These are phyloP conservation scores for Acanthosepion pharaonis DNA, from an alignment of 2,888 invertebrate species.

Conservation along the genomic window DNA sequence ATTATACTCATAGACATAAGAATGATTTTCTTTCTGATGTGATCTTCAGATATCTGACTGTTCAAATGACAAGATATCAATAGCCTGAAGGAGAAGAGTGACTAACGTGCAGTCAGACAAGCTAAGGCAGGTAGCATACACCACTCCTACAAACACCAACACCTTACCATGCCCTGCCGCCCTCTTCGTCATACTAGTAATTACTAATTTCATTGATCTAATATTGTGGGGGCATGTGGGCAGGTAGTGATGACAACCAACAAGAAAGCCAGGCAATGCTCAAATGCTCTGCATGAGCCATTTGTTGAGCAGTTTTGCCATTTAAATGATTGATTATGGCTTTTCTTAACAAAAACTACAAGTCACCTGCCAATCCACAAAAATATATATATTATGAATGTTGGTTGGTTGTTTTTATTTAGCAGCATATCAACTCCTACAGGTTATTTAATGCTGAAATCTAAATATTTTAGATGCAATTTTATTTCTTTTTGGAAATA, in stretches of 20 bases:
- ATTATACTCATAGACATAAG: neutral
- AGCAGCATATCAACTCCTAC: no score
- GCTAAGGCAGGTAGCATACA: neutral
- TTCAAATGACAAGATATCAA: conserved; percentile 2
- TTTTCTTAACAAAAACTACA: no score
- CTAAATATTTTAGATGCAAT: no score
- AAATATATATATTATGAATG: no score
- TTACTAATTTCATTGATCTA: neutral
- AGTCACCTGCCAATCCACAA: no score
- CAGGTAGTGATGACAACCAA: neutral
- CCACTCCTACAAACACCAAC: neutral
- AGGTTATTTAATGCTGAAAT: no score
- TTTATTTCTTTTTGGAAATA: no score
- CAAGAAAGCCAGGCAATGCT: neutral
- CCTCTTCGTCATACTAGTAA: neutral
- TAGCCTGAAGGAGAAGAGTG: neutral
- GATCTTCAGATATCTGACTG: neutral
- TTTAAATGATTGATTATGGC: neutral
- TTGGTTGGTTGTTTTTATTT: no score
- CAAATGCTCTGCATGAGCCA: neutral
- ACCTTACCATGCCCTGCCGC: neutral
- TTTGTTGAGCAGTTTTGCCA: neutral
- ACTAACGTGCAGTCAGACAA: neutral
- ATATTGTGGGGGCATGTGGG: neutral
- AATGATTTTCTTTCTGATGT: neutral